Evolutionary conservation across 2,113 vertebrate species (phyloP).

Genomic region (Tyto alba): DNA sequence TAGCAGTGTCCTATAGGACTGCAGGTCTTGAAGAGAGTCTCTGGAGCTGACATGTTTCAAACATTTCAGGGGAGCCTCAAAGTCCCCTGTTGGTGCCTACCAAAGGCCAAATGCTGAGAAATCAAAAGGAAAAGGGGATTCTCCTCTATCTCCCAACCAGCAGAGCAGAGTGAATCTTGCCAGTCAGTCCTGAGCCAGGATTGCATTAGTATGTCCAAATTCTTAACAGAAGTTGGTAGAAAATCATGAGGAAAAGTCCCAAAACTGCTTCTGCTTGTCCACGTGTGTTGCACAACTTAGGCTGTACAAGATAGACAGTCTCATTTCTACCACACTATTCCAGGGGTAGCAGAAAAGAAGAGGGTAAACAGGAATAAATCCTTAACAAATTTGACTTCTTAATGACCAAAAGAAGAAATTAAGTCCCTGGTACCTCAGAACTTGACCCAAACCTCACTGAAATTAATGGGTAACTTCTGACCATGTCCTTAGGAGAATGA

Average conservation of each 20-base stretch:
- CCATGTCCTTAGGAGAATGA: background rate
- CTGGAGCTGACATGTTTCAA: background rate
- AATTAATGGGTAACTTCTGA: background rate
- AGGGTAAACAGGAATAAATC: background rate
- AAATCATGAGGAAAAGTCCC: background rate
- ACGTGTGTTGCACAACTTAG: background rate
- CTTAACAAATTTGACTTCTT: background rate
- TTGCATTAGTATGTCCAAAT: background rate
- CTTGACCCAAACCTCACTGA: background rate
- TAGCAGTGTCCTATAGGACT: background rate
- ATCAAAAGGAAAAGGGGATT: background rate
- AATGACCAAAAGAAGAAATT: background rate
- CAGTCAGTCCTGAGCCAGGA: background rate
- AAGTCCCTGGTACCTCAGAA: background rate
- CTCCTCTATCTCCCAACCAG: background rate
- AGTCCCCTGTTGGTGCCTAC: background rate
- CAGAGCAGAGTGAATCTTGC: background rate
- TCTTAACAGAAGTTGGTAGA: background rate
- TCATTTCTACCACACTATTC: background rate
- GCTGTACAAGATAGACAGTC: background rate
- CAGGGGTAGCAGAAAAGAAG: background rate
- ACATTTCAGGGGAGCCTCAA: background rate
- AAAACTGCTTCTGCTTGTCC: background rate
- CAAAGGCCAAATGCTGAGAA: background rate
- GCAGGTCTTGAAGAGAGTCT: background rate